Evolutionary conservation across 2,113 vertebrate species (phyloP), one percentile per base, ranked within the genome.

Genomic region (Misgurnus anguillicaudatus): DNA sequence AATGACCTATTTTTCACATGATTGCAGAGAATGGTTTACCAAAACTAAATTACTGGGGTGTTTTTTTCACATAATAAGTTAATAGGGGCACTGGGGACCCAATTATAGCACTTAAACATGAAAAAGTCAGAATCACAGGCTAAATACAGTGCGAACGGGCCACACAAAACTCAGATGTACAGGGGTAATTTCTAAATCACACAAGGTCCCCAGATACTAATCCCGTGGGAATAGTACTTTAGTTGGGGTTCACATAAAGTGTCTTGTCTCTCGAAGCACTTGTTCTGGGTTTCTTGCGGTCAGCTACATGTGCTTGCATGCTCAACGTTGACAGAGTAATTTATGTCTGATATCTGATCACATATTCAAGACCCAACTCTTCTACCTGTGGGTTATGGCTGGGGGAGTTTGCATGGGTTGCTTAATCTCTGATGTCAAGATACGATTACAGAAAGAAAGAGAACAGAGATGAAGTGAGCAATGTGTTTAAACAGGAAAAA

Each of bases 341-440:
- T 48, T 48, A 63, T 53, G 74, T 45, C 42, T 53, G 74, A 76
- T 64, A 76, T 76, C 61, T 21, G 74, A 64, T 53, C 60, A 38
- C 45, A 64, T 76, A 64, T 17, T 62, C 7, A 47, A 62, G 71
- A 31, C 41, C 71, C 57, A 47, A 41, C 57, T 36, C 48, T 47
- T 74, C 58, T 19, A 79, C 16, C n/a, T 63, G 77, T 70, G 21
- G 19, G 4, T 70, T 10, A 45, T 51, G 68, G 57, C 62, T 65
- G 13, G 36, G 53, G 69, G 24, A 24, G 69, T 41, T 10, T 31
- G 60, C 67, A 51, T 21, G 5, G 19, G 47, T 19, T 47, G 6
- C 3, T 19, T 66, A 45, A 80, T 67, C 19, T 21, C 74, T 6
- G 77, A 70, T 62, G n/a, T 16, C 2, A 47, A 70, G 77, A 78